Conservation (phyloP, 2,113 vertebrate species). For the Syrrhaptes paradoxus region DNA sequence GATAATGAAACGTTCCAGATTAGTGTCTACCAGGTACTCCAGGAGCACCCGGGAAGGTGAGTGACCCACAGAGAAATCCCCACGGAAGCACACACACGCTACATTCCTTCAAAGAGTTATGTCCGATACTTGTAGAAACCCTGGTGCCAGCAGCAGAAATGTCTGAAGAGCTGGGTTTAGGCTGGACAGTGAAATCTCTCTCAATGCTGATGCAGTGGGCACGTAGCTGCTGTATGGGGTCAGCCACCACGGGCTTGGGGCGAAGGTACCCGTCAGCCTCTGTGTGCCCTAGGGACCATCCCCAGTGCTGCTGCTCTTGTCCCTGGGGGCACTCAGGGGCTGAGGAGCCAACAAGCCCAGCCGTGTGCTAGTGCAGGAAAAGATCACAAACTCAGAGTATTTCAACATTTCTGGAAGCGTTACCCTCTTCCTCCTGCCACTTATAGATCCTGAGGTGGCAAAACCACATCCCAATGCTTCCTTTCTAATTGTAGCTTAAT, state of each 20-base stretch:
- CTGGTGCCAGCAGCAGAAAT: fast-evolving
- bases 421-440: background rate
- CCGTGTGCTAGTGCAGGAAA: fast-evolving
- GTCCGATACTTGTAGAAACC: fast-evolving
- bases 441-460: background rate
- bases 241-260: fast-evolving
- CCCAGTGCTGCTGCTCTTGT: fast-evolving
- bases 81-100: fast-evolving
- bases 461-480: conserved; percentile 16
- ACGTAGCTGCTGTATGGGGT: fast-evolving
- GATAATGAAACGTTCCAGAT: conserved; percentile 92
- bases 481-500: conserved; percentile 43
- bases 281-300: fast-evolving
- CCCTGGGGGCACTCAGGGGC: background rate
- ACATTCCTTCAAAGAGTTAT: background rate
- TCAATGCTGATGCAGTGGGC: fast-evolving
- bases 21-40: conserved; percentile 90
- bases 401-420: background rate
- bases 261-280: background rate
- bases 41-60: conserved; percentile 85
- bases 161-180: background rate
- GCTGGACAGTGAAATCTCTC: no score
- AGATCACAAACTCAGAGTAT: background rate
- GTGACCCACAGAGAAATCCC: background rate
- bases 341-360: background rate